Percentiles rank a stretch among this genome's conserved stretches.
These are phyloP conservation scores for Scortum barcoo DNA, from an alignment of 2,113 vertebrate genomes.

Conservation along the genomic window DNA sequence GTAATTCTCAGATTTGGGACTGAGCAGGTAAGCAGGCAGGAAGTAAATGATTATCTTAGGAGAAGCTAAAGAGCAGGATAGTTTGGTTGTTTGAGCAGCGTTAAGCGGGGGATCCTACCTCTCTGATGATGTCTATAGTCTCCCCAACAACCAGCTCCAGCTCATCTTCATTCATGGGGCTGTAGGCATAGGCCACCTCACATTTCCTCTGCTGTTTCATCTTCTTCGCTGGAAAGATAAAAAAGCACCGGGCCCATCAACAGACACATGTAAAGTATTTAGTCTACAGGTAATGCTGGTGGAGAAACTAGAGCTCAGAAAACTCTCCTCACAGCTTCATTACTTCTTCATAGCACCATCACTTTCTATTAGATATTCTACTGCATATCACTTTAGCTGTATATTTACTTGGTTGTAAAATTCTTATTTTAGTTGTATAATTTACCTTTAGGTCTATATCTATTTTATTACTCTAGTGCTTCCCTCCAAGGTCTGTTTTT, in stretches of 20 bases:
- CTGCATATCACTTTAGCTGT: too few relatives aligned
- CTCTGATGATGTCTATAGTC: slow-evolving; percentile 86
- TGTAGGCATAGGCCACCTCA: slow-evolving; percentile 85
- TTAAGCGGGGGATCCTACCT: slow-evolving; percentile 73
- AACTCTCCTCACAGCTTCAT: too few relatives aligned
- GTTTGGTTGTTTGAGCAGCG: neutral
- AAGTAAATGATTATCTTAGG: neutral
- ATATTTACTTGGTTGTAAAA: too few relatives aligned
- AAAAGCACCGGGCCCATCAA: slow-evolving; percentile 2
- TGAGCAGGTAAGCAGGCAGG: neutral
- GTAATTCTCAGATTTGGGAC: neutral
- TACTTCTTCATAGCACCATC: too few relatives aligned
- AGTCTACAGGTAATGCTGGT: slow-evolving; percentile 1
- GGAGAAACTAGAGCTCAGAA: neutral
- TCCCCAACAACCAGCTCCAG: slow-evolving; percentile 87
- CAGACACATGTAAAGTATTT: neutral
- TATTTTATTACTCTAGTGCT: too few relatives aligned
- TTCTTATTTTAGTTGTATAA: too few relatives aligned
- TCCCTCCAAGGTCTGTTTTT: too few relatives aligned
- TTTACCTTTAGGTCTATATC: too few relatives aligned
- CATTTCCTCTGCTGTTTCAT: slow-evolving; percentile 83
- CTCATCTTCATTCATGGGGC: slow-evolving; percentile 83
- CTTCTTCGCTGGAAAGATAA: slow-evolving; percentile 69
- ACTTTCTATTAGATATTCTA: too few relatives aligned
- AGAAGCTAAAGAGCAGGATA: neutral